Evolutionary conservation across 2,113 vertebrate species (phyloP).

Genomic region (Brachirus orientalis): DNA sequence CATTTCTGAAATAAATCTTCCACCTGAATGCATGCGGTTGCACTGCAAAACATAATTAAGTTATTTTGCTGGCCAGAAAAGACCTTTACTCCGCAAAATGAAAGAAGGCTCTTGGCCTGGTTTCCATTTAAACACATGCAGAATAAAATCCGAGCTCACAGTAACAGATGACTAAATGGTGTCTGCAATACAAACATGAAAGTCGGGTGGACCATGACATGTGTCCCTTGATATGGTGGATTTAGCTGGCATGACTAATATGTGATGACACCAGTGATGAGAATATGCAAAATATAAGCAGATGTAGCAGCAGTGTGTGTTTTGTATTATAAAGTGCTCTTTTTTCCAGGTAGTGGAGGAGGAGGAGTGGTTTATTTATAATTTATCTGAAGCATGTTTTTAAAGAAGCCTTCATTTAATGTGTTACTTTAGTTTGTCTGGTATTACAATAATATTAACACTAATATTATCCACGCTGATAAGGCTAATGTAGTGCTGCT

Average conservation of each 20-base stretch:
- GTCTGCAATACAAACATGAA: conserved; percentile 53
- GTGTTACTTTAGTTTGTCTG: background rate
- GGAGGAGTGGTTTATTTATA: background rate
- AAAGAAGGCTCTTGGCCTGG: conserved; percentile 28
- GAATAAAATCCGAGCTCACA: conserved; percentile 16
- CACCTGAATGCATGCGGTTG: conserved; percentile 13
- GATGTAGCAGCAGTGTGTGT: conserved; percentile 38
- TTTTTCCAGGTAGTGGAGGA: conserved; percentile 16
- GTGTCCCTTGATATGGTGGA: conserved; percentile 46
- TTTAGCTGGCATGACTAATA: conserved; percentile 49
- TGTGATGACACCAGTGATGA: conserved; percentile 46
- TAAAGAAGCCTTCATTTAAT: background rate
- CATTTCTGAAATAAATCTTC: conserved; percentile 32
- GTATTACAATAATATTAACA: too few species aligned
- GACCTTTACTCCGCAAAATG: conserved; percentile 12
- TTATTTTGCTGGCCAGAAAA: conserved; percentile 19
- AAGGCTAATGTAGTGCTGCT: too few species aligned
- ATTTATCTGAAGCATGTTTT: background rate
- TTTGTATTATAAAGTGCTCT: conserved; percentile 19
- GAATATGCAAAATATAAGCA: conserved; percentile 41
- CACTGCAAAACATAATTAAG: conserved; percentile 1
- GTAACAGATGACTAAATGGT: conserved; percentile 52
- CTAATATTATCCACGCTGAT: too few species aligned
- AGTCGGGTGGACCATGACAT: conserved; percentile 53
- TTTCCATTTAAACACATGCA: conserved; percentile 44